Evolutionary conservation across 2,888 invertebrate genomes (phyloP).

Genomic region (Physocephala rufipes): DNA sequence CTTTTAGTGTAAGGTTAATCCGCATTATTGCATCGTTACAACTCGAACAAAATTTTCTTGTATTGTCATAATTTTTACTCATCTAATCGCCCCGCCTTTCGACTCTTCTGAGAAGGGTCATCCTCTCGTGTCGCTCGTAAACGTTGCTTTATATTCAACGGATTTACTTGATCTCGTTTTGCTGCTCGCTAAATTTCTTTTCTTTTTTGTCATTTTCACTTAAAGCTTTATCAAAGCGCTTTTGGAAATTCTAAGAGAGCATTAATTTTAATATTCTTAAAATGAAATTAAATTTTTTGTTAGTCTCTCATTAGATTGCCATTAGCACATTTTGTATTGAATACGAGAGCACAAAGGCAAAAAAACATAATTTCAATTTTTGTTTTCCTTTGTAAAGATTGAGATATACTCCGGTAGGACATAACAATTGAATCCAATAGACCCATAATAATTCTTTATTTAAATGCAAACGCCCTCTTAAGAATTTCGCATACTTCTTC

Average conservation of each 20-base stretch:
- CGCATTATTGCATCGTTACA: neutral
- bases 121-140: neutral
- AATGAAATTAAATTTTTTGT: neutral
- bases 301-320: too few relatives aligned
- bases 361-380: too few relatives aligned
- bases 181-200: neutral
- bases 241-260: neutral
- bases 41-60: neutral
- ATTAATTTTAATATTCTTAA: slow-evolving; percentile 7
- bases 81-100: neutral
- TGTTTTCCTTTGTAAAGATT: neutral
- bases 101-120: too few relatives aligned
- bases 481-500: too few relatives aligned
- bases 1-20: slow-evolving; percentile 1
- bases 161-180: neutral
- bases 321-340: too few relatives aligned
- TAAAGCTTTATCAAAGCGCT: neutral
- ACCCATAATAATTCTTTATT: too few relatives aligned
- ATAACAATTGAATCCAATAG: too few relatives aligned
- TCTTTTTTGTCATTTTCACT: slow-evolving; percentile 2
- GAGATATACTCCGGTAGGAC: too few relatives aligned
- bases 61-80: neutral
- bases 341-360: too few relatives aligned
- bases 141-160: neutral
- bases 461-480: too few relatives aligned